These are phyloP conservation scores for Trichoplusia ni DNA, from an alignment of 1,140 invertebrate species.

Conservation along the genomic window DNA sequence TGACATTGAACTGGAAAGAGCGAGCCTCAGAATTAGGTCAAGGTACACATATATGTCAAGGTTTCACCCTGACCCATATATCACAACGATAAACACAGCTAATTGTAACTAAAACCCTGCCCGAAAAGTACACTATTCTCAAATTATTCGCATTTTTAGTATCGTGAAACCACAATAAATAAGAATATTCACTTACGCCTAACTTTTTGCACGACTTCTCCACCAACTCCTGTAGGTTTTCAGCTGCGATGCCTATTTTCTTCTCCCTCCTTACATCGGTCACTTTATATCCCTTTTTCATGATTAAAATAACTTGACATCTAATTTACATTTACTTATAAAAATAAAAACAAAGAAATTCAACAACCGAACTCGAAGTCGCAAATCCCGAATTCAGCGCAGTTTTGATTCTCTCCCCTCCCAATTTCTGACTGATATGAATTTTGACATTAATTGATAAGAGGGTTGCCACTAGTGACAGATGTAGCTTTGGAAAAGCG, in stretches of 20 bases:
- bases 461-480: not conserved
- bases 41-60: conserved; percentile 59
- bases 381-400: conserved; percentile 2
- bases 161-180: conserved; percentile 22
- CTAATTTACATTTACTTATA: conserved; percentile 20
- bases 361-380: not conserved
- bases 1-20: conserved; percentile 75
- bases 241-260: conserved; percentile 86
- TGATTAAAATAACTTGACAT: conserved; percentile 45
- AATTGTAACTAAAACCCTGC: conserved; percentile 41
- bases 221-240: conserved; percentile 83
- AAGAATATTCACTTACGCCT: conserved; percentile 81
- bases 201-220: conserved; percentile 86
- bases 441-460: conserved; percentile 1
- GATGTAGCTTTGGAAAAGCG: no score
- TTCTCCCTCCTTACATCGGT: conserved; percentile 84
- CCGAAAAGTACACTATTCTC: not conserved
- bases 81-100: conserved; percentile 36
- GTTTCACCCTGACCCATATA: conserved; percentile 58
- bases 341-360: conserved; percentile 50
- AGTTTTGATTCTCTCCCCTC: conserved; percentile 17
- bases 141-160: not conserved
- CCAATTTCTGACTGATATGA: no score
- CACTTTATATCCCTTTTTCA: conserved; percentile 87
- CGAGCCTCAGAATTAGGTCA: conserved; percentile 61